Evolutionary conservation across 2,113 vertebrate genomes (phyloP).

Genomic region (Danio rerio): GRCz12tu NC_133186.1:26636001-26636500

Average conservation of each 20-base stretch:
- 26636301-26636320: background rate
- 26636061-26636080: slow-evolving; percentile 4
- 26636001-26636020: background rate
- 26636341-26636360: background rate
- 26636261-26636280: background rate
- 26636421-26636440: no score
- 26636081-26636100: background rate
- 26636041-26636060: slow-evolving; percentile 25
- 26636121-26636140: slow-evolving; percentile 56
- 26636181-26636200: slow-evolving; percentile 27
- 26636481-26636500: no score
- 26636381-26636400: background rate
- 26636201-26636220: slow-evolving; percentile 23
- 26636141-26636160: slow-evolving; percentile 36
- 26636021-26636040: background rate
- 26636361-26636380: background rate
- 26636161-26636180: slow-evolving; percentile 45
- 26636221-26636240: background rate
- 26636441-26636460: no score
- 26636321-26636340: background rate
- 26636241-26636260: background rate
- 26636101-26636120: slow-evolving; percentile 32
- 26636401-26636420: background rate
- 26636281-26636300: background rate
- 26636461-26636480: background rate